Conservation (phyloP, 1,140 invertebrate species). For the Megathymus violae region DNA sequence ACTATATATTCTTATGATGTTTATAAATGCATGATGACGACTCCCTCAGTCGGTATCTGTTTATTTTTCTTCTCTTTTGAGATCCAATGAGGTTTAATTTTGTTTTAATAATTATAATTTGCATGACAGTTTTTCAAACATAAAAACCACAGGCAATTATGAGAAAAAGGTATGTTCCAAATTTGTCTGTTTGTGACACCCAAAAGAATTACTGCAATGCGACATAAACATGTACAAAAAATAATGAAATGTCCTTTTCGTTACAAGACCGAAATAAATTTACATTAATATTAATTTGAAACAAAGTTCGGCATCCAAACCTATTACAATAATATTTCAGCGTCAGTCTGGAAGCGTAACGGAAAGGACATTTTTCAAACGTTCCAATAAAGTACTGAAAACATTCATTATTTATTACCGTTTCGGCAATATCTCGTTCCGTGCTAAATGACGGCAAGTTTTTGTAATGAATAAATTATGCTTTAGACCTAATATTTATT, state of each 20-base stretch:
- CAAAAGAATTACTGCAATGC: neutral
- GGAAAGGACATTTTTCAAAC: slow-evolving; percentile 36
- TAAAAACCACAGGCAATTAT: too few relatives aligned
- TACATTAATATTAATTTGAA: slow-evolving; percentile 32
- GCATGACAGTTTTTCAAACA: too few relatives aligned
- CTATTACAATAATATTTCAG: slow-evolving; percentile 35
- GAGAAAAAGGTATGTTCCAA: neutral
- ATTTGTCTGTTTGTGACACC: neutral
- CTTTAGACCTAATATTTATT: neutral
- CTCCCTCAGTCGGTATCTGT: too few relatives aligned
- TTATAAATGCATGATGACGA: too few relatives aligned
- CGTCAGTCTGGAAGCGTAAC: slow-evolving; percentile 33
- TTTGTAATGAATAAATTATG: neutral
- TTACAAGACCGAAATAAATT: slow-evolving; percentile 24
- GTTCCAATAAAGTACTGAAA: slow-evolving; percentile 34
- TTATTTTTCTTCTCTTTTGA: too few relatives aligned
- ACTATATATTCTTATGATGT: too few relatives aligned
- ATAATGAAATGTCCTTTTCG: neutral
- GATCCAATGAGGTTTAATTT: too few relatives aligned
- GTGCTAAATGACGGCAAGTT: slow-evolving; percentile 4
- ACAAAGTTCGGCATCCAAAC: slow-evolving; percentile 33
- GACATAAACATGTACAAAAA: neutral
- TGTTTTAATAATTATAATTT: too few relatives aligned
- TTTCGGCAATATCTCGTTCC: slow-evolving; percentile 11
- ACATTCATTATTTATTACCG: slow-evolving; percentile 34